Evolutionary conservation across 2,113 vertebrate species (phyloP), one percentile per base, ranked within the genome.

Genomic region (Noctilio leporinus): DNA sequence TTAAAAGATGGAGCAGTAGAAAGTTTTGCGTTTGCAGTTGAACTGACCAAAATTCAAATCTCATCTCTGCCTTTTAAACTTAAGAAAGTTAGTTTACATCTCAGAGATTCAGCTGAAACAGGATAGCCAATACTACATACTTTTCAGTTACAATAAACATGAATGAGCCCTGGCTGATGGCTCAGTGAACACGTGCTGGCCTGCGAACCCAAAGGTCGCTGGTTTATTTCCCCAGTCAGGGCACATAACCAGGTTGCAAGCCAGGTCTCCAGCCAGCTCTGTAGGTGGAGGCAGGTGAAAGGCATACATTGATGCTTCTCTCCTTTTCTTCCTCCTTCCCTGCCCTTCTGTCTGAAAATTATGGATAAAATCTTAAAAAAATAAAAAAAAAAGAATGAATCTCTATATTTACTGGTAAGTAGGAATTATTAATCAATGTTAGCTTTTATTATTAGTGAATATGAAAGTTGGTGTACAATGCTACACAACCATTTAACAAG

Each of bases 371-470:
- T n/a, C n/a, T n/a, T n/a, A n/a, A n/a, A n/a, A n/a, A n/a, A n/a
- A n/a, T n/a, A n/a, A n/a, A n/a, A n/a, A n/a, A n/a, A n/a, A n/a
- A n/a, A n/a, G n/a, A n/a, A n/a, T 64, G 5, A 45, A 47, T 15
- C 28, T 45, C 51, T 51, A 5, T 82, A 65, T 76, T 51, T 51
- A 59, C 43, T 62, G 70, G 30, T 86, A 64, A 62, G 9, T 19
- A 59, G 35, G 16, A 69, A 64, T 55, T 43, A 57, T 30, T 86
- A 76, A 55, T 59, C 19, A 90, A 51, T 76, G 28, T 64, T 75
- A 94, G n/a, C 10, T 87, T 91, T 94, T 85, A 93, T 83, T 78
- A 90, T 70, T 92, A 90, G 51, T 91, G 17, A 7, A 73, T 72
- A 73, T 43, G 16, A 55, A 85, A 47, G 40, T 75, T 86, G 93